phyloP scores from a whole-genome alignment of 2,113 vertebrate genomes.

The Turdus rufiventris region DNA sequence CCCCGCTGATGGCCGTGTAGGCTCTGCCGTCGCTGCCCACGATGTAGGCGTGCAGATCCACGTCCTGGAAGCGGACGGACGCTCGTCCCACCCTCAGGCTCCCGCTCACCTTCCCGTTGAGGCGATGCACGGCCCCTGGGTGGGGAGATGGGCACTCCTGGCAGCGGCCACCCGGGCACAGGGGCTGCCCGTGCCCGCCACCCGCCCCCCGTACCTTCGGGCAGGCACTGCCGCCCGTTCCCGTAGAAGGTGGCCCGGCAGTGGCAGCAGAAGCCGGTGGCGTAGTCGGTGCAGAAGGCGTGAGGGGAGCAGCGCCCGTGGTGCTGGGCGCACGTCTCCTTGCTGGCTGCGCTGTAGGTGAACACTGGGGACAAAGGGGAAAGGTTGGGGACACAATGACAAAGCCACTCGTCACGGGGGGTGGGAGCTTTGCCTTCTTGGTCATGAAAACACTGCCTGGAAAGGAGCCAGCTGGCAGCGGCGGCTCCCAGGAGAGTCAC shows the following conservation, averaged over 20 bases:
- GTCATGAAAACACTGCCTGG: accelerated
- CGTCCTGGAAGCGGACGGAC: constrained; percentile 22
- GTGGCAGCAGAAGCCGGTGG: constrained; percentile 88
- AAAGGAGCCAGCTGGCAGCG: accelerated
- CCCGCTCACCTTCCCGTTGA: constrained; percentile 92
- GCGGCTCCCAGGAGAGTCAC: accelerated
- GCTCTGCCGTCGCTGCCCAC: constrained; percentile 91
- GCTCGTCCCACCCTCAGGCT: constrained; percentile 77
- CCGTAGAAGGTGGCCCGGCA: constrained; percentile 86
- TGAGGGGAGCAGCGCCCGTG: constrained; percentile 84
- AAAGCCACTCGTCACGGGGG: accelerated
- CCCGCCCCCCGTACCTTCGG: constrained; percentile 74
- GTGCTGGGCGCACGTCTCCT: constrained; percentile 79
- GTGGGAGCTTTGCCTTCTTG: accelerated
- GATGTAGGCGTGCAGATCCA: constrained; percentile 89
- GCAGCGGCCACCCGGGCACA: neutral
- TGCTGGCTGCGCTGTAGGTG: constrained; percentile 77
- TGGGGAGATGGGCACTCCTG: neutral
- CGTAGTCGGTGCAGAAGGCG: constrained; percentile 85
- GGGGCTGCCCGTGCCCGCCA: neutral
- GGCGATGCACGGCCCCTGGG: constrained; percentile 88
- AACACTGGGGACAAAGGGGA: constrained; percentile 69
- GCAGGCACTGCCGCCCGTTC: constrained; percentile 88
- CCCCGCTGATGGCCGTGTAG: constrained; percentile 90
- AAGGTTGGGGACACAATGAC: neutral